Base-by-base conservation (phyloP, 2,797 vertebrate genomes). In the Spondyliosoma cantharus region DNA sequence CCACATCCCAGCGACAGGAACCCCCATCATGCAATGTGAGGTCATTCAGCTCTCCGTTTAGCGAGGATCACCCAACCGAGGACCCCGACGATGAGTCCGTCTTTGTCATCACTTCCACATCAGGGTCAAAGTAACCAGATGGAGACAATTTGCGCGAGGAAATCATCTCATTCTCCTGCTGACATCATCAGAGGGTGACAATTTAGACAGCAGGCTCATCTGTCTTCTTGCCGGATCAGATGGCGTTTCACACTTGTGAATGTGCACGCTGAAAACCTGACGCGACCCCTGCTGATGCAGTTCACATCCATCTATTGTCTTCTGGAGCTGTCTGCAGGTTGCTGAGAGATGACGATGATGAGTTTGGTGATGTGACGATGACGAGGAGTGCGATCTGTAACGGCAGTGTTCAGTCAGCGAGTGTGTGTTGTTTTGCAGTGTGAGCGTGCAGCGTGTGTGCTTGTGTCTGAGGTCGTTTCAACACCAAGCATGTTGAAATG, bases 121-220 rank as follows among this genome's bases (percentile, higher is more conserved):
- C 83, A 84, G 59, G 12, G 60, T 69, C 19, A 19, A 69, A 45
- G 59, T 27, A 7, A 56, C 66, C 89, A 92, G 66, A 86, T 92
- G 90, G 88, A 88, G 83, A 63, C 46, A 74, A 88, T 92, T 90
- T 89, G 70, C 76, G 76, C 20, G 4, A 43, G 2, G 72, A 89
- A 86, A 88, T 90, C 76, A 76, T 78, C 79, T 87, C 32, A 60
- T 85, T 88, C 68, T 74, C 57, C 67, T 80, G 63, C 58, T 83
- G 87, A 92, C 84, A 78, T 90, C 86, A 93, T 78, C 52, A 82
- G 61, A 71, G 53, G 29, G 43, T 64, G 48, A 17, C 62, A 70
- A 60, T 86, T 86, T 75, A 87, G 62, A 87, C 61, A 14, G 27
- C 27, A n/a, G 25, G 29, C 81, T 86, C 82, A 66, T 90, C 82